phyloP scores from a whole-genome alignment of 1,140 invertebrate genomes.

The Lucilia cuprina region DNA sequence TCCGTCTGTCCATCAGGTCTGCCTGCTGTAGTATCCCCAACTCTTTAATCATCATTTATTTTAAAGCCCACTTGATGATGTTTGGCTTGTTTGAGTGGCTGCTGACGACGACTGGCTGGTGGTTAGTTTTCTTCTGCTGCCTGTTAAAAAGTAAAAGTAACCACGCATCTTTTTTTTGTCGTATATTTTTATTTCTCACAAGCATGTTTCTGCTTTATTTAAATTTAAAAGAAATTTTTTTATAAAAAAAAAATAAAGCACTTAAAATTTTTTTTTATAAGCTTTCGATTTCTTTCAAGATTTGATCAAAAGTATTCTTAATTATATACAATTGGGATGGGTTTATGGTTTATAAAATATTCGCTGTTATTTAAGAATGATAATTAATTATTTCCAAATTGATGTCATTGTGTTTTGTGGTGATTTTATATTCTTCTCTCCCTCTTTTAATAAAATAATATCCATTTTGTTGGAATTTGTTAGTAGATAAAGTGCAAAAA shows the following conservation, averaged over 20 bases:
- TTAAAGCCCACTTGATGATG: slow-evolving; percentile 2
- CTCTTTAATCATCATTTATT: background rate
- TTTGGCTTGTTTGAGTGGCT: background rate
- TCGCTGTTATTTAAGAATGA: too few relatives aligned
- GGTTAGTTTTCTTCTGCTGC: background rate
- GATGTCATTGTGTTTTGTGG: too few relatives aligned
- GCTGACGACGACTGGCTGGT: background rate
- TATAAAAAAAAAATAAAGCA: slow-evolving; percentile 6
- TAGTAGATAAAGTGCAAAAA: too few relatives aligned
- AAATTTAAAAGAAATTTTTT: slow-evolving; percentile 22
- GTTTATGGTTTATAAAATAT: too few relatives aligned
- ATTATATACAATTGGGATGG: background rate
- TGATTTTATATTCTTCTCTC: too few relatives aligned
- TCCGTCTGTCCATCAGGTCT: background rate
- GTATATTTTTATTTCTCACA: background rate
- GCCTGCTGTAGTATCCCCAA: background rate
- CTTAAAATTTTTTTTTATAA: slow-evolving; percentile 15
- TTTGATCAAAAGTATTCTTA: background rate
- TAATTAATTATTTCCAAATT: too few relatives aligned
- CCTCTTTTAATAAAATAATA: too few relatives aligned
- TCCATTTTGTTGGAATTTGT: too few relatives aligned
- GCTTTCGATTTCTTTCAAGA: slow-evolving; percentile 34
- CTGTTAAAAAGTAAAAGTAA: slow-evolving; percentile 35
- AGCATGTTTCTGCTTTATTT: background rate
- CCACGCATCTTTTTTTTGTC: slow-evolving; percentile 25